These are phyloP conservation scores for Rhopalosiphum nymphaeae DNA, from an alignment of 2,888 invertebrate genomes.

Conservation along the genomic window DNA sequence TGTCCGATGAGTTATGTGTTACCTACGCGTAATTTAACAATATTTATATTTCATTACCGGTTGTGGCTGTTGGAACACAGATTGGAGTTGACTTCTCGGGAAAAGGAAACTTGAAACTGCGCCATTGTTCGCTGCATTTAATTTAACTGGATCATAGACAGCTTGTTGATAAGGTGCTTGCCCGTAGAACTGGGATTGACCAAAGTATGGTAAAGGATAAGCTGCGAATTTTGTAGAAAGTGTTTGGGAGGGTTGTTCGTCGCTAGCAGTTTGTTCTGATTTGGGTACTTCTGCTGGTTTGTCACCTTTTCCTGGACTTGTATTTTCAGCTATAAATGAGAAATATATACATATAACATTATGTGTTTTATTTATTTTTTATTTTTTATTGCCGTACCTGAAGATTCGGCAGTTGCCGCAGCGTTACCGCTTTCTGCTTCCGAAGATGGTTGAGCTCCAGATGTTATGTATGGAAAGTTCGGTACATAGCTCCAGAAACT, in stretches of 20 bases:
- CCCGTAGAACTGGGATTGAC: constrained; percentile 71
- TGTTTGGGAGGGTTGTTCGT: background rate
- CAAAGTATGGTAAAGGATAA: constrained; percentile 72
- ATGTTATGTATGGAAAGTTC: background rate
- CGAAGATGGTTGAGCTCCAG: constrained; percentile 29
- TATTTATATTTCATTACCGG: constrained; percentile 10
- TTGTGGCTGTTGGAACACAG: constrained; percentile 31
- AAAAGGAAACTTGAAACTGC: constrained; percentile 67
- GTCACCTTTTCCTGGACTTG: constrained; percentile 19
- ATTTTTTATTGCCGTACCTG: constrained; percentile 25
- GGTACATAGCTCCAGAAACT: constrained; percentile 48
- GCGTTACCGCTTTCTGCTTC: constrained; percentile 57
- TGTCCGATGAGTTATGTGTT: background rate
- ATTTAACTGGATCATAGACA: constrained; percentile 63
- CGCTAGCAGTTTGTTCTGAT: background rate
- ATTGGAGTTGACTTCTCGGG: constrained; percentile 66
- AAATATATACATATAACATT: background rate
- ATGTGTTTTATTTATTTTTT: background rate
- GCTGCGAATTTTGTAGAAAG: constrained; percentile 34
- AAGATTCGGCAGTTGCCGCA: constrained; percentile 65
- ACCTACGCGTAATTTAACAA: background rate
- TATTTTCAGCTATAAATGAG: background rate
- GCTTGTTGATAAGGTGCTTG: constrained; percentile 66
- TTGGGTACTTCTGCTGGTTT: constrained; percentile 42
- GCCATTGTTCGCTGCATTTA: constrained; percentile 66